phyloP scores from a whole-genome alignment of 2,888 invertebrate genomes.

The Lepidocyrtoides sp. region DNA sequence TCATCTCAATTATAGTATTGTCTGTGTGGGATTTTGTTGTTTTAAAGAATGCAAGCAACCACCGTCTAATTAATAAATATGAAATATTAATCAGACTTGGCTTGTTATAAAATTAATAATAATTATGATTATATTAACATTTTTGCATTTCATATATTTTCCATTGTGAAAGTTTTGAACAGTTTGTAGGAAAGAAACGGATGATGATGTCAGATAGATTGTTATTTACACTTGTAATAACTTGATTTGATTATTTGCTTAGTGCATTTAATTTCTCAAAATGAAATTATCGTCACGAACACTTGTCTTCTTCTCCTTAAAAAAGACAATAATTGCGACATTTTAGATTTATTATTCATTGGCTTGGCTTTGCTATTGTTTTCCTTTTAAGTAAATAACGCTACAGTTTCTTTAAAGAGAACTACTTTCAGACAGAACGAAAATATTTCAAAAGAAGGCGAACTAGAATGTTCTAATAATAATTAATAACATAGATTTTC shows the following conservation, averaged over 20 bases:
- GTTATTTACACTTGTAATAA: constrained; percentile 26
- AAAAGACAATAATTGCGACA: neutral
- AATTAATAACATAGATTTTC: too few relatives aligned
- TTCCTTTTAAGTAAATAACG: neutral
- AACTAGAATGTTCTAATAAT: too few relatives aligned
- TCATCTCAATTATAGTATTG: neutral
- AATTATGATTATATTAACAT: neutral
- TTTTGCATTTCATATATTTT: neutral
- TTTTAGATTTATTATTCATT: too few relatives aligned
- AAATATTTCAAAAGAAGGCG: too few relatives aligned
- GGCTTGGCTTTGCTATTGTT: neutral
- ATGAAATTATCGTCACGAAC: neutral
- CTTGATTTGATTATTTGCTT: constrained; percentile 39
- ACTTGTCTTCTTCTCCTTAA: neutral
- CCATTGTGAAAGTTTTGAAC: constrained; percentile 27
- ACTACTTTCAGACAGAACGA: too few relatives aligned
- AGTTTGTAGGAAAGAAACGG: neutral
- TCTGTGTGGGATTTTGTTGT: neutral
- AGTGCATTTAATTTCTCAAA: constrained; percentile 3
- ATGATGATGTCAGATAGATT: constrained; percentile 45
- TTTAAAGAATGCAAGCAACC: neutral
- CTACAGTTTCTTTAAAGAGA: too few relatives aligned
- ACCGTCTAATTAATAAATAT: constrained; percentile 23
- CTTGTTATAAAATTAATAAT: neutral
- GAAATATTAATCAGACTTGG: constrained; percentile 29